phyloP scores from a whole-genome alignment of 2,888 invertebrate genomes.

The Metellina segmentata region DNA sequence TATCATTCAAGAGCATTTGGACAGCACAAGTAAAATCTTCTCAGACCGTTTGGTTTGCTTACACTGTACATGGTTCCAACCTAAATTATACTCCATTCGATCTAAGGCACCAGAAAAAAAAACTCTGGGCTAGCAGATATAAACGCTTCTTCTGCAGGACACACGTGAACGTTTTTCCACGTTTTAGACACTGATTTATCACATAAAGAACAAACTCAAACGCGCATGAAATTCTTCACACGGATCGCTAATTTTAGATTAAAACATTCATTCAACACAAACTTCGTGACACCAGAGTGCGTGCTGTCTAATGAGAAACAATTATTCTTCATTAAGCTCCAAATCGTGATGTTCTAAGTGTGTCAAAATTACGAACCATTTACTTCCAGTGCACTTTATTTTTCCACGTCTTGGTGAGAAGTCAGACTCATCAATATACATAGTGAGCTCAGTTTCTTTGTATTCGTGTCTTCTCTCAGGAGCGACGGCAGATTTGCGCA shows the following conservation, averaged over 20 bases:
- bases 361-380: conserved; percentile 21
- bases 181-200: background rate
- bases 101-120: too few species aligned
- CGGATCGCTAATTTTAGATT: conserved; percentile 8
- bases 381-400: background rate
- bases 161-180: background rate
- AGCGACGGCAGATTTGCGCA: too few species aligned
- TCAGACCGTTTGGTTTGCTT: too few species aligned
- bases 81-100: too few species aligned
- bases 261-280: background rate
- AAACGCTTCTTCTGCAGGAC: too few species aligned
- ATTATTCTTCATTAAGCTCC: conserved; percentile 38
- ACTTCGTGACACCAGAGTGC: conserved; percentile 24
- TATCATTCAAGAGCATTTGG: too few species aligned
- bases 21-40: too few species aligned
- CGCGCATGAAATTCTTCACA: background rate
- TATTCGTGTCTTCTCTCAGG: conserved; percentile 5
- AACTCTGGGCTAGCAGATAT: too few species aligned
- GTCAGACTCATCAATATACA: conserved; percentile 15
- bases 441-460: conserved; percentile 1
- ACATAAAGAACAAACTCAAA: background rate
- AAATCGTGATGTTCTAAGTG: conserved; percentile 16
- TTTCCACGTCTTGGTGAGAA: background rate
- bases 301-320: background rate
- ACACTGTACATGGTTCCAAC: too few species aligned